These are phyloP conservation scores for Arenaria interpres DNA, from an alignment of 2,113 vertebrate species.

Conservation along the genomic window DNA sequence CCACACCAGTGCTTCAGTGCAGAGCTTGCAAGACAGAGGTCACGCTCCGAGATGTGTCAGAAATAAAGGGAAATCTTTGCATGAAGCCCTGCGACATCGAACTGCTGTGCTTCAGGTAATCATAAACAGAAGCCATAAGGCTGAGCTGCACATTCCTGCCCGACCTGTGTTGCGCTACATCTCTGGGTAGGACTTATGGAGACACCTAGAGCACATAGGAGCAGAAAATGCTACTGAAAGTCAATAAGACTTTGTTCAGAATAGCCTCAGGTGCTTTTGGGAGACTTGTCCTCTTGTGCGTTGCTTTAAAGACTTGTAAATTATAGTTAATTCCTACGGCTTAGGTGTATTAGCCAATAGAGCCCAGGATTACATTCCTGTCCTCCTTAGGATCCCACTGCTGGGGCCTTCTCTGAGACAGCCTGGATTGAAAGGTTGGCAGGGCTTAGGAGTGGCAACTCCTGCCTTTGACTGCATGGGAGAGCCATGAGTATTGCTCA, in stretches of 20 bases:
- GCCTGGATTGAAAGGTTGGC: neutral
- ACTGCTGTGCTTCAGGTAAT: neutral
- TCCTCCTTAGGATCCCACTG: neutral
- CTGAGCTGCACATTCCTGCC: neutral
- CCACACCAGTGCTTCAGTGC: neutral
- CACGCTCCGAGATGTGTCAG: neutral
- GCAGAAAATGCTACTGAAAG: neutral
- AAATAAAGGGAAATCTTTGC: neutral
- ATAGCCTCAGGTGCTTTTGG: neutral
- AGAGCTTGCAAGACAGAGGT: neutral
- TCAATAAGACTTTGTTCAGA: conserved; percentile 11
- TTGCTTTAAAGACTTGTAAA: conserved; percentile 27
- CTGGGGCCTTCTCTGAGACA: neutral
- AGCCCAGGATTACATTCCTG: neutral
- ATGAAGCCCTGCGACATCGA: neutral
- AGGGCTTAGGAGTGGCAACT: neutral
- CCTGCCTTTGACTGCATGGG: neutral
- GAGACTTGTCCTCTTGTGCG: neutral
- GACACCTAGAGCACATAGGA: neutral
- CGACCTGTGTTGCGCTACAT: fast-evolving
- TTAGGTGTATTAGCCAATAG: neutral
- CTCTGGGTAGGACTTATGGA: neutral
- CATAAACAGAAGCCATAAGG: neutral
- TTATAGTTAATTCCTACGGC: neutral
- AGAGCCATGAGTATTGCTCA: neutral